Base-by-base conservation (phyloP, 2,113 vertebrate genomes). In the Callithrix jacchus region DNA sequence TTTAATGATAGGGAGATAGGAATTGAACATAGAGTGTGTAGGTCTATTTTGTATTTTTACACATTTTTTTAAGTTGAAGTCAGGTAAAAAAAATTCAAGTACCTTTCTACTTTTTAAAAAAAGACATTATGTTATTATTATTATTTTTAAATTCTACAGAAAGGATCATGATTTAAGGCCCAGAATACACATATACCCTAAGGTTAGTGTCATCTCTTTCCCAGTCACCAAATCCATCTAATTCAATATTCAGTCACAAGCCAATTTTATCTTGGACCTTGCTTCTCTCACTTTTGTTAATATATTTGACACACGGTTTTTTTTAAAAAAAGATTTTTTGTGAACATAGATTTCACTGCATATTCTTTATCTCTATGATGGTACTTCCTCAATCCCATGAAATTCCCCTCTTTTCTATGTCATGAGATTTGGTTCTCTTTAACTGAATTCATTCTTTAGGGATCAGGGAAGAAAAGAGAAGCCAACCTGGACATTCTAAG, bases 41-140 rank as follows among this genome's bases (percentile, higher is more conserved):
- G 1, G 1, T n/a, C 21, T 30, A 73, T 18, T 35, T 88, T 83
- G 11, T 2, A 18, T 56, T 86, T 82, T 49, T 27, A 21, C 5
- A 49, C 66, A 40, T 16, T 61, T 42, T 18, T 82, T 42, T 73
- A n/a, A 76, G 0, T 49, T 83, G 27, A 93, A n/a, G 16, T 71
- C 52, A 80, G 49, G 47, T 56, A 90, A 91, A 84, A 80, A 90
- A 91, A 84, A 80, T 58, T 61, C 17, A 87, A 84, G 64, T 84
- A 47, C 0, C 3, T 4, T 25, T 23, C 81, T 40, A 35, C 42
- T 64, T 13, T 20, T 20, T 49, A 25, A 70, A 23, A 80, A 70
- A 30, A 1, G 17, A n/a, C 3, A 64, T 93, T 76, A 45, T 12
- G 9, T 42, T 93, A 20, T 64, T 64, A 30, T 27, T 40, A 6